A percentile compares a stretch with the other conserved stretches of the same genome.
Evolutionary conservation across 2,113 vertebrate genomes (phyloP).

Genomic region (Hylia prasina): DNA sequence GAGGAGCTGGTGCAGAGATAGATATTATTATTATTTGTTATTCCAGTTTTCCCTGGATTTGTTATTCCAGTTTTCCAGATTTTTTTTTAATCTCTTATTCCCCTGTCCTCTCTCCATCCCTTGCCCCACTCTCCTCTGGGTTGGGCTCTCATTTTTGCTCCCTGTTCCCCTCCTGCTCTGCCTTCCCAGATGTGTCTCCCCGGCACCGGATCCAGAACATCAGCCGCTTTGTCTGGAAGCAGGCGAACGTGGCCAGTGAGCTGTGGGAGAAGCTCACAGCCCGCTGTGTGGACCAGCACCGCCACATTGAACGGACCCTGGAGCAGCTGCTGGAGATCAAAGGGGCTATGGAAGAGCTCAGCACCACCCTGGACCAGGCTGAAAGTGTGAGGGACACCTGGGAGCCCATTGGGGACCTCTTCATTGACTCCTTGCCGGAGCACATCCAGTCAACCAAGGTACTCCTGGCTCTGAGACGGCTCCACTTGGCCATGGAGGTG

Average conservation of each 20-base stretch:
- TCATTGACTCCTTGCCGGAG: conserved; percentile 94
- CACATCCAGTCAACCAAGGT: conserved; percentile 96
- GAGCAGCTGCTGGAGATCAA: conserved; percentile 92
- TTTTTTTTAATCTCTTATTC: background rate
- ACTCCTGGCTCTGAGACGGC: background rate
- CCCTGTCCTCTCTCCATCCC: background rate
- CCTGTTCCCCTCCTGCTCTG: background rate
- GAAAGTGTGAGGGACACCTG: conserved; percentile 88
- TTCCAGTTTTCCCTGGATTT: background rate
- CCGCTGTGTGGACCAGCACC: conserved; percentile 91
- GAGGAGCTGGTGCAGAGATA: background rate
- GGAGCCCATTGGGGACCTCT: conserved; percentile 96
- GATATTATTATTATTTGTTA: background rate
- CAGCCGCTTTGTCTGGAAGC: conserved; percentile 96
- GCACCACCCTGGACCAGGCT: conserved; percentile 83
- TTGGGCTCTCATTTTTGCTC: background rate
- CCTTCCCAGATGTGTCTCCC: conserved; percentile 83
- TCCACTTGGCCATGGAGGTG: background rate
- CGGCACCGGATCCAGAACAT: conserved; percentile 86
- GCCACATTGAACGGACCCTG: conserved; percentile 90
- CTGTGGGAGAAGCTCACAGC: conserved; percentile 95
- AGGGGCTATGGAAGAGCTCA: conserved; percentile 88
- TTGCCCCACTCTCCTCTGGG: background rate
- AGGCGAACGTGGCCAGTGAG: conserved; percentile 93
- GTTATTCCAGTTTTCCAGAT: background rate